A percentile compares a stretch with the other conserved stretches of the same genome.
These are phyloP conservation scores for Anguilla marmorata DNA, from an alignment of 2,797 vertebrate genomes.

Conservation along the genomic window DNA sequence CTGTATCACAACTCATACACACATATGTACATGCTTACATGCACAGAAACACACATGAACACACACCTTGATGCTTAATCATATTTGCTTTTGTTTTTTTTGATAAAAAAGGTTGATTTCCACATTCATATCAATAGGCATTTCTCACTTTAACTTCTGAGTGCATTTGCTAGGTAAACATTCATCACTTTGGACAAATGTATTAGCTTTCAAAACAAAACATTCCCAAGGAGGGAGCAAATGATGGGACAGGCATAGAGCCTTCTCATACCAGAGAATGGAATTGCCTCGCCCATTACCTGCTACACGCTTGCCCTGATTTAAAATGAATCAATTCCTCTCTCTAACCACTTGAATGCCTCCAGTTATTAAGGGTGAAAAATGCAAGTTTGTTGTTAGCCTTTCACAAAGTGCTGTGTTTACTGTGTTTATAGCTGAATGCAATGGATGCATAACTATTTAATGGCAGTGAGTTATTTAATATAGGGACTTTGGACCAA, in stretches of 20 bases:
- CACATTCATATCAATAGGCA: background rate
- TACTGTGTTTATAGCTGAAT: background rate
- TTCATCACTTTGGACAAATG: conserved; percentile 3
- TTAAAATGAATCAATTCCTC: conserved; percentile 19
- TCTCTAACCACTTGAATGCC: background rate
- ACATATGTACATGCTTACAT: background rate
- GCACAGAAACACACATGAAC: background rate
- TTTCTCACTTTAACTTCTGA: background rate
- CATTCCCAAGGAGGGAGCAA: background rate
- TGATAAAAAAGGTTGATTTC: background rate
- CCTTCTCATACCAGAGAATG: background rate
- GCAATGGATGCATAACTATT: background rate
- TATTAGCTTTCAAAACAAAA: background rate
- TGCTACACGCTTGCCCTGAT: conserved; percentile 4
- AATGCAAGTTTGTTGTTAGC: background rate
- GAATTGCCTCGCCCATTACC: background rate
- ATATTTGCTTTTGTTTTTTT: background rate
- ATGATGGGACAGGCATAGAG: background rate
- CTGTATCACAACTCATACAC: too few species aligned
- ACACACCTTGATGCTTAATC: too few species aligned
- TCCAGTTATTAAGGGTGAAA: background rate
- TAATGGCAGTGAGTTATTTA: background rate
- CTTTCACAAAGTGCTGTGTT: background rate
- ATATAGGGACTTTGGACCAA: background rate
- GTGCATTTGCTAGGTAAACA: background rate